phyloP scores from a whole-genome alignment of 2,888 invertebrate genomes.

The Heliconius erato region DNA sequence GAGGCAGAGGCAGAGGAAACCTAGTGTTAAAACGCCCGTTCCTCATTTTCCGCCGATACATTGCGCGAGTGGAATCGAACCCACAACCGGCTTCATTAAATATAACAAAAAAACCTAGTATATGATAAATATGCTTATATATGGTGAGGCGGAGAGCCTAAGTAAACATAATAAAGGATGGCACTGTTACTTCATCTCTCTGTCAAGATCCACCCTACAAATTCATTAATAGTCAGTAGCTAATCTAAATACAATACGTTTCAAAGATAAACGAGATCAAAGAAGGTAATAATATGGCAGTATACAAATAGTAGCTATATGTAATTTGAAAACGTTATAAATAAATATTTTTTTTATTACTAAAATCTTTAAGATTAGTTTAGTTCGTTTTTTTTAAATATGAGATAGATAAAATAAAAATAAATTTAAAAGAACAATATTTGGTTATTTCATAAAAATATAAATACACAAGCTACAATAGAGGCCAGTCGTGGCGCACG shows the following conservation, averaged over 20 bases:
- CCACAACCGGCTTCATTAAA: background rate
- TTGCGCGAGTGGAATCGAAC: background rate
- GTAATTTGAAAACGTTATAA: background rate
- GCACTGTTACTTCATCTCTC: background rate
- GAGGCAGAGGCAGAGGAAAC: background rate
- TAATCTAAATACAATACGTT: background rate
- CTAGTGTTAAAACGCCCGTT: background rate
- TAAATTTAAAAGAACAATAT: background rate
- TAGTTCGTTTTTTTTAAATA: too few relatives aligned
- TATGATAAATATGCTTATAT: background rate
- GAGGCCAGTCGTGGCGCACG: too few relatives aligned
- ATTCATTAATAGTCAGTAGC: conserved; percentile 19
- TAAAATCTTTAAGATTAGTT: background rate
- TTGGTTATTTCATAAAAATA: too few relatives aligned
- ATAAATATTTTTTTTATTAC: background rate
- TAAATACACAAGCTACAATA: too few relatives aligned
- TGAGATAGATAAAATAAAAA: background rate
- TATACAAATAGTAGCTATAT: background rate
- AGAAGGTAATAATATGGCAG: background rate
- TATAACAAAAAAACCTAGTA: background rate
- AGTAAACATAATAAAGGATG: conserved; percentile 26
- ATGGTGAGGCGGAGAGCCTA: background rate
- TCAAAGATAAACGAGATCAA: conserved; percentile 10
- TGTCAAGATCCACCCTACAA: background rate
- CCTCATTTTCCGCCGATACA: background rate